phyloP scores from a whole-genome alignment of 1,140 invertebrate species.

The Vanessa atalanta region DNA sequence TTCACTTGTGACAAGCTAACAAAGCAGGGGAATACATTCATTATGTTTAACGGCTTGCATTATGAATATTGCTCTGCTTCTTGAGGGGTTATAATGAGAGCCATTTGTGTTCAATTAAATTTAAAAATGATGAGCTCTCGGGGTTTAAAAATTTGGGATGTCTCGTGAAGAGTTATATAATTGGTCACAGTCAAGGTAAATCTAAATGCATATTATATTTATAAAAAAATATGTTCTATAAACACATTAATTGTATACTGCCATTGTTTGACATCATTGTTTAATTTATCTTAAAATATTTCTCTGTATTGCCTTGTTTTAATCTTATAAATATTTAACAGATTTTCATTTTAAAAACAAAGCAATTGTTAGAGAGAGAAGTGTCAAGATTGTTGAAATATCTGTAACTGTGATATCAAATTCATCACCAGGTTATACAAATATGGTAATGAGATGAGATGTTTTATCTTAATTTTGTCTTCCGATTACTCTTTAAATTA shows the following conservation, averaged over 20 bases:
- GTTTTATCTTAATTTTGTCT: constrained; percentile 50
- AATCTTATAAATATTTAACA: neutral
- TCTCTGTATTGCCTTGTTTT: neutral
- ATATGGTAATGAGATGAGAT: constrained; percentile 33
- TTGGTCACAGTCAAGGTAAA: constrained; percentile 44
- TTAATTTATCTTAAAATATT: neutral
- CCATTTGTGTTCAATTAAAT: constrained; percentile 54
- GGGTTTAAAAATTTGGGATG: constrained; percentile 63
- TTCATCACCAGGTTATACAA: constrained; percentile 10
- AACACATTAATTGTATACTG: neutral
- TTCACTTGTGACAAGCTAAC: constrained; percentile 64
- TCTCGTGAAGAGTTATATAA: constrained; percentile 75
- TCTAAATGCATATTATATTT: neutral
- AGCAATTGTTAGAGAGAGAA: neutral
- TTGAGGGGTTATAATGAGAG: constrained; percentile 55
- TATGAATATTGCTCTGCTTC: constrained; percentile 63
- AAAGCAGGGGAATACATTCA: constrained; percentile 61
- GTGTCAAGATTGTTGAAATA: constrained; percentile 12
- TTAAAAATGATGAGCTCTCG: constrained; percentile 57
- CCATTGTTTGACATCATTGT: neutral
- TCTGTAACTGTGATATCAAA: constrained; percentile 20
- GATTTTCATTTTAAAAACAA: too few relatives aligned
- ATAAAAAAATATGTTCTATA: neutral
- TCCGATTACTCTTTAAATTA: constrained; percentile 42
- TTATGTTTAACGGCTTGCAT: constrained; percentile 65